Percentiles rank a stretch among this genome's conserved stretches.
phyloP scores from a whole-genome alignment of 2,888 invertebrate genomes.

The Erebia palarica region DNA sequence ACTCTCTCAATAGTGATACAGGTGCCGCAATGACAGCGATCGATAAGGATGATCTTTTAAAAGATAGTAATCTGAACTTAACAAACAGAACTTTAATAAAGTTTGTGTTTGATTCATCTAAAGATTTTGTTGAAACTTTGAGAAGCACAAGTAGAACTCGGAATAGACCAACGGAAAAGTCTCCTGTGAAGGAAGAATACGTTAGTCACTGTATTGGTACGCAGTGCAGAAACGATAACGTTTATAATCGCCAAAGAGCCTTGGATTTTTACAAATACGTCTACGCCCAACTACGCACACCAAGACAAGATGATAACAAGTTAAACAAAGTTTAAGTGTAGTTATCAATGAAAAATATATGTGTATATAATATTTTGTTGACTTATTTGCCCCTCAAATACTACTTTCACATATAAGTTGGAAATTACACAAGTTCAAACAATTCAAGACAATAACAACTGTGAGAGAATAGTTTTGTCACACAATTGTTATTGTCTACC shows the following conservation, averaged over 20 bases:
- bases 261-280: slow-evolving; percentile 78
- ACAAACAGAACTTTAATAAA: slow-evolving; percentile 72
- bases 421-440: not conserved
- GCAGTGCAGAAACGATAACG: slow-evolving; percentile 64
- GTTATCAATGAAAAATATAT: slow-evolving; percentile 38
- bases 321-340: slow-evolving; percentile 41
- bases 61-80: slow-evolving; percentile 66
- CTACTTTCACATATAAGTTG: slow-evolving; percentile 3
- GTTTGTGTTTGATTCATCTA: slow-evolving; percentile 72
- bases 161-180: slow-evolving; percentile 51
- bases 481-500: too few species aligned
- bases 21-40: slow-evolving; percentile 69
- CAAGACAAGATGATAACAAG: slow-evolving; percentile 55
- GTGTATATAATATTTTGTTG: slow-evolving; percentile 41
- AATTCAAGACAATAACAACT: too few species aligned
- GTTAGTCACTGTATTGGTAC: slow-evolving; percentile 62
- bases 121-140: slow-evolving; percentile 72
- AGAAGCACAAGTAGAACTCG: slow-evolving; percentile 61
- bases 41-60: slow-evolving; percentile 66
- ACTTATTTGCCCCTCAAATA: slow-evolving; percentile 32
- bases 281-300: slow-evolving; percentile 71
- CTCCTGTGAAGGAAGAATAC: slow-evolving; percentile 57
- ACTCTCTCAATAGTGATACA: slow-evolving; percentile 59
- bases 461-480: too few species aligned
- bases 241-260: slow-evolving; percentile 72